Evolutionary conservation across 2,888 invertebrate species (phyloP).

Genomic region (Drosophila leonis): DNA sequence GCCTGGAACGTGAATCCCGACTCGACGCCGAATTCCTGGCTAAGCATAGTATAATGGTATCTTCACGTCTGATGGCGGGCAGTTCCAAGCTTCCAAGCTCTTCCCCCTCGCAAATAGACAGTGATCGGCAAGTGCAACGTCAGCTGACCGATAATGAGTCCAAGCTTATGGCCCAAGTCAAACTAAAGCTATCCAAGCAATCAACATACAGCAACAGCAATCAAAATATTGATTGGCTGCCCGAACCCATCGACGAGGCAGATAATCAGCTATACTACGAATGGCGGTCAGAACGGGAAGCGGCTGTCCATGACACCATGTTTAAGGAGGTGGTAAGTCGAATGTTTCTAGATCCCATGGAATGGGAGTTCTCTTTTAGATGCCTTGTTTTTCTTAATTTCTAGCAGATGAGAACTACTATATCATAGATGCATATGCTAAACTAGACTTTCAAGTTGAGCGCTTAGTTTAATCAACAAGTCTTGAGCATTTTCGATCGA

Average conservation of each 20-base stretch:
- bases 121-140: neutral
- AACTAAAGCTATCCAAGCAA: neutral
- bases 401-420: neutral
- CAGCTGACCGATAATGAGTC: neutral
- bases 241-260: constrained; percentile 26
- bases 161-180: neutral
- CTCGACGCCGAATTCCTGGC: constrained; percentile 54
- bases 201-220: neutral
- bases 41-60: constrained; percentile 17
- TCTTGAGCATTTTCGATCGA: neutral
- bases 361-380: neutral
- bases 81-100: neutral
- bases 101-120: neutral
- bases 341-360: neutral
- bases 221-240: constrained; percentile 12
- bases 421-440: neutral
- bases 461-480: neutral
- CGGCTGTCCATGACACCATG: constrained; percentile 31
- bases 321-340: constrained; percentile 52
- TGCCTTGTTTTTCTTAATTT: neutral
- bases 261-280: constrained; percentile 30
- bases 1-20: constrained; percentile 53
- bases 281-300: constrained; percentile 50
- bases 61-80: constrained; percentile 10
- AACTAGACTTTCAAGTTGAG: neutral